phyloP scores from a whole-genome alignment of 2,797 vertebrate genomes.

The Taenioides sp. region DNA sequence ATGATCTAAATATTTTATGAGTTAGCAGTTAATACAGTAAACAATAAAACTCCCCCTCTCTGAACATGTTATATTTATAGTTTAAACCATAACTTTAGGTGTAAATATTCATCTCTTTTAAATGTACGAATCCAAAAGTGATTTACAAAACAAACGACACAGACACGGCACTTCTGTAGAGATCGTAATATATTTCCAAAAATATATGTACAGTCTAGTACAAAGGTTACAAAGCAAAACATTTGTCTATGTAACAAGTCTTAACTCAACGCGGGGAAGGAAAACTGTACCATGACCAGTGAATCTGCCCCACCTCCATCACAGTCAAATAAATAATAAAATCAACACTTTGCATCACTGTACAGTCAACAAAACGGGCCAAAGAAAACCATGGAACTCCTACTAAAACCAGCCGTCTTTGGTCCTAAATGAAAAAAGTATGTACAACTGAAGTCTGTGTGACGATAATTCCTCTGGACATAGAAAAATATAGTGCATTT shows the following conservation, averaged over 20 bases:
- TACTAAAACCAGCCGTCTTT: slow-evolving; percentile 91
- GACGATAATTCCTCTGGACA: slow-evolving; percentile 92
- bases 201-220: slow-evolving; percentile 99
- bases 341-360: slow-evolving; percentile 87
- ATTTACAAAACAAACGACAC: slow-evolving; percentile 16
- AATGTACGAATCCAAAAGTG: not conserved
- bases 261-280: slow-evolving; percentile 86
- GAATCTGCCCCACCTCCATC: slow-evolving; percentile 85
- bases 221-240: slow-evolving; percentile 99
- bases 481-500: slow-evolving; percentile 99
- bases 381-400: slow-evolving; percentile 78
- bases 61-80: no score
- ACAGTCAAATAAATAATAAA: slow-evolving; percentile 98
- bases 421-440: slow-evolving; percentile 98
- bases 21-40: no score
- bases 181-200: slow-evolving; percentile 99
- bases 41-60: no score
- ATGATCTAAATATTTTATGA: no score
- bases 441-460: slow-evolving; percentile 95
- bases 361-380: slow-evolving; percentile 84
- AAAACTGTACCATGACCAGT: slow-evolving; percentile 77
- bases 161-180: slow-evolving; percentile 78
- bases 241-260: slow-evolving; percentile 90
- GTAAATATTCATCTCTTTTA: no score
- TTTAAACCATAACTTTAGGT: no score